A percentile compares a stretch with the other conserved stretches of the same genome.
These are phyloP conservation scores for Chloroceryle amazona DNA, from an alignment of 2,797 vertebrate genomes.

Conservation along the genomic window DNA sequence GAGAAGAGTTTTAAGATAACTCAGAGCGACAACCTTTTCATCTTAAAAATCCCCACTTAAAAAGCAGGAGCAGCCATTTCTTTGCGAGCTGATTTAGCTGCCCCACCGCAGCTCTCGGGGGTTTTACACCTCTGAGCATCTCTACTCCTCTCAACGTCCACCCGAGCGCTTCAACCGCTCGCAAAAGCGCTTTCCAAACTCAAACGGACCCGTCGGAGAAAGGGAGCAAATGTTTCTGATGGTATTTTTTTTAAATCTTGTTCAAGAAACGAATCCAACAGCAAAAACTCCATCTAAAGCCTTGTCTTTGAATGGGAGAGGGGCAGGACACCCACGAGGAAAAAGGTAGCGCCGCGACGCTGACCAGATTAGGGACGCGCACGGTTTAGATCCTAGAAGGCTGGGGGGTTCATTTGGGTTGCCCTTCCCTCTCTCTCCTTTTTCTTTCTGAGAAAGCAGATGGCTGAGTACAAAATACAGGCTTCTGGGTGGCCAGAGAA, in stretches of 20 bases:
- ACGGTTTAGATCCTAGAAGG: no score
- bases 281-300: no score
- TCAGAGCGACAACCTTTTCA: background rate
- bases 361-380: rapidly evolving
- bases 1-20: background rate
- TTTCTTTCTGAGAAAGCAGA: background rate
- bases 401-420: no score
- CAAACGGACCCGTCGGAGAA: background rate
- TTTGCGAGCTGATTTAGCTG: rapidly evolving
- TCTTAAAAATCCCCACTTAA: rapidly evolving
- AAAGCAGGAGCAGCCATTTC: rapidly evolving
- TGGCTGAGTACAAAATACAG: background rate
- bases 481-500: background rate
- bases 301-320: no score
- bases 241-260: background rate
- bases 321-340: rapidly evolving
- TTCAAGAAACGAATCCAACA: background rate
- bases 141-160: no score
- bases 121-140: background rate
- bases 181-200: rapidly evolving
- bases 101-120: background rate
- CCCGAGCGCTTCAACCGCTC: background rate
- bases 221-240: background rate
- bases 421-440: background rate
- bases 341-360: rapidly evolving